A percentile compares a stretch with the other conserved stretches of the same genome.
phyloP scores from a whole-genome alignment of 2,797 vertebrate species.

The Choloepus didactylus region DNA sequence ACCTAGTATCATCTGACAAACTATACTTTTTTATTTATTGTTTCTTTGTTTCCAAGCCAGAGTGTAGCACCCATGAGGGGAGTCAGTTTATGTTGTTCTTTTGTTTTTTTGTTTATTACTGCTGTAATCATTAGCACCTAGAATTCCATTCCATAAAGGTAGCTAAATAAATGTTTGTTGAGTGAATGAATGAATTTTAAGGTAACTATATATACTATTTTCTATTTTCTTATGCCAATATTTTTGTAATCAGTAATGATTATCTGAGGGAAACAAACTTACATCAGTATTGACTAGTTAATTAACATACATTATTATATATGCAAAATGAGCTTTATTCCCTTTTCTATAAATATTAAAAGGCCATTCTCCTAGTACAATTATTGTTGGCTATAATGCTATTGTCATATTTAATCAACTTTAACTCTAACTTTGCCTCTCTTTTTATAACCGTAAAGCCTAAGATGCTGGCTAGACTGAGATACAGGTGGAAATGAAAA shows the following conservation, averaged over 20 bases:
- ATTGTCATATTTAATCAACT: constrained; percentile 67
- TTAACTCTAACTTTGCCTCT: constrained; percentile 66
- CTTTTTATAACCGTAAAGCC: constrained; percentile 7
- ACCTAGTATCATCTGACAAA: neutral
- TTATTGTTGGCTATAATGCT: neutral
- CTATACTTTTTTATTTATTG: neutral
- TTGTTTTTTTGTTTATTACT: neutral
- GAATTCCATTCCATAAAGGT: neutral
- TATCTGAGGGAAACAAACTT: neutral
- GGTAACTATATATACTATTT: neutral
- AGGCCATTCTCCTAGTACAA: constrained; percentile 15
- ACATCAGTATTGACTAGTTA: constrained; percentile 1
- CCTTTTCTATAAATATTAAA: neutral
- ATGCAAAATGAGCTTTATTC: neutral
- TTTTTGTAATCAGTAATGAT: constrained; percentile 42
- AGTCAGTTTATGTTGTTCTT: neutral
- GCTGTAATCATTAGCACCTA: neutral
- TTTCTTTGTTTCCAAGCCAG: neutral
- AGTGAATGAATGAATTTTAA: constrained; percentile 43
- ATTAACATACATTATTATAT: neutral
- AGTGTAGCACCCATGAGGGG: neutral
- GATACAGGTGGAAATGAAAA: constrained; percentile 79
- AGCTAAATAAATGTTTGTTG: neutral
- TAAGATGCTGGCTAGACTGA: constrained; percentile 68
- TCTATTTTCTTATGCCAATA: constrained; percentile 21